phyloP scores from a whole-genome alignment of 1,140 invertebrate genomes.

The Colletes latitarsis region DNA sequence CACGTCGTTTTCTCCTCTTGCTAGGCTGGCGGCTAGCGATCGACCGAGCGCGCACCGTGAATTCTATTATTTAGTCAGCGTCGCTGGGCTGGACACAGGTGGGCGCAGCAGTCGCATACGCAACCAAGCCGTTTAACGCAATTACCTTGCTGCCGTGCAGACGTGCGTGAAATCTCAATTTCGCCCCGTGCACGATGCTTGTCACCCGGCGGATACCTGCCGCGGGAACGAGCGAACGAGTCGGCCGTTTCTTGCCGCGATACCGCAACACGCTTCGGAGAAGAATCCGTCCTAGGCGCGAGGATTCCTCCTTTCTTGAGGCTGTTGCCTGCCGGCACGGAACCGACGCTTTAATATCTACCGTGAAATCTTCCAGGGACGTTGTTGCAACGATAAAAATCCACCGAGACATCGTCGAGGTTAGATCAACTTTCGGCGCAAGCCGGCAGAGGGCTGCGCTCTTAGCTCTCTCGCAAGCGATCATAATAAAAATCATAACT shows the following conservation, averaged over 20 bases:
- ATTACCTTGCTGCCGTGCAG: slow-evolving; percentile 66
- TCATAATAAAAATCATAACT: too few relatives aligned
- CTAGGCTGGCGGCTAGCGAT: slow-evolving; percentile 5
- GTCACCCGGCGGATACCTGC: slow-evolving; percentile 11
- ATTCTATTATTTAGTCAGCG: slow-evolving; percentile 62
- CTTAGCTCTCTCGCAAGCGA: too few relatives aligned
- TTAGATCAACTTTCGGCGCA: too few relatives aligned
- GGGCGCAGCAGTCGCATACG: slow-evolving; percentile 64
- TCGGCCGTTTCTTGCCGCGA: slow-evolving; percentile 28
- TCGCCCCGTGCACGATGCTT: slow-evolving; percentile 34
- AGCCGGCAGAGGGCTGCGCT: too few relatives aligned
- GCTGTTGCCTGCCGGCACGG: background rate
- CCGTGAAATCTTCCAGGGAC: too few relatives aligned
- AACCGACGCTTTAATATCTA: background rate
- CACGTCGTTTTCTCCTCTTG: slow-evolving; percentile 15
- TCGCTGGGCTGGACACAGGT: slow-evolving; percentile 52
- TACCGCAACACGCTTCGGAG: slow-evolving; percentile 4
- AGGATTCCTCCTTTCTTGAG: background rate
- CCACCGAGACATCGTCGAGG: too few relatives aligned
- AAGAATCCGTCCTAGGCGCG: background rate
- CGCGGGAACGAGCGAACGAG: background rate
- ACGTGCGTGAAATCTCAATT: slow-evolving; percentile 68
- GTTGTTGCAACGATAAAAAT: too few relatives aligned
- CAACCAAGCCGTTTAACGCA: slow-evolving; percentile 69
- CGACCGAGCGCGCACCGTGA: slow-evolving; percentile 43